Conservation (phyloP, 2,797 vertebrate species). For the Siniperca undulata region DNA sequence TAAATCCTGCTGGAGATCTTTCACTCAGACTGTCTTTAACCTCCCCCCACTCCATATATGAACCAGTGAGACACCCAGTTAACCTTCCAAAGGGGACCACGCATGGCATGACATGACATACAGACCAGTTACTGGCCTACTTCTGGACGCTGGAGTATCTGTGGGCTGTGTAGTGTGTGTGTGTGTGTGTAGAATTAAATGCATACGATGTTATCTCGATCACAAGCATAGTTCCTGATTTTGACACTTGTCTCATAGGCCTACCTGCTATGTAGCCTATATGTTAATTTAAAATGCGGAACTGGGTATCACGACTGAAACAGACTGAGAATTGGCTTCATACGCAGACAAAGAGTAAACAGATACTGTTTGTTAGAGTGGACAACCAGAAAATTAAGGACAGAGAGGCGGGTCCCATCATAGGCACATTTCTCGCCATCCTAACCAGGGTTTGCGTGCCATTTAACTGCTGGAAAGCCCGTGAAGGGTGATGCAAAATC, state of each 20-base stretch:
- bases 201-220: background rate
- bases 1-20: conserved; percentile 57
- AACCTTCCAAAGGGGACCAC: conserved; percentile 51
- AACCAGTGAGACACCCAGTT: conserved; percentile 61
- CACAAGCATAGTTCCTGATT: conserved; percentile 10
- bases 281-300: conserved; percentile 23
- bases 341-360: background rate
- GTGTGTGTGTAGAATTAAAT: background rate
- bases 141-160: conserved; percentile 57
- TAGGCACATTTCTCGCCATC: background rate
- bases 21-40: conserved; percentile 61
- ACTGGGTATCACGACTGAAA: conserved; percentile 8
- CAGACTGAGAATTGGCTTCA: background rate
- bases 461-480: conserved; percentile 38
- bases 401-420: background rate
- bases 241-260: conserved; percentile 1
- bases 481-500: conserved; percentile 21
- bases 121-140: conserved; percentile 72
- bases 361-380: background rate
- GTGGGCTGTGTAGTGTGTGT: background rate
- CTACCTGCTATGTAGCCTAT: background rate
- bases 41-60: conserved; percentile 57
- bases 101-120: conserved; percentile 62
- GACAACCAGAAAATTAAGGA: background rate
- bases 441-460: background rate